Percentiles rank a stretch among this genome's conserved stretches.
phyloP scores from a whole-genome alignment of 2,113 vertebrate species.

The Pampusana beccarii region DNA sequence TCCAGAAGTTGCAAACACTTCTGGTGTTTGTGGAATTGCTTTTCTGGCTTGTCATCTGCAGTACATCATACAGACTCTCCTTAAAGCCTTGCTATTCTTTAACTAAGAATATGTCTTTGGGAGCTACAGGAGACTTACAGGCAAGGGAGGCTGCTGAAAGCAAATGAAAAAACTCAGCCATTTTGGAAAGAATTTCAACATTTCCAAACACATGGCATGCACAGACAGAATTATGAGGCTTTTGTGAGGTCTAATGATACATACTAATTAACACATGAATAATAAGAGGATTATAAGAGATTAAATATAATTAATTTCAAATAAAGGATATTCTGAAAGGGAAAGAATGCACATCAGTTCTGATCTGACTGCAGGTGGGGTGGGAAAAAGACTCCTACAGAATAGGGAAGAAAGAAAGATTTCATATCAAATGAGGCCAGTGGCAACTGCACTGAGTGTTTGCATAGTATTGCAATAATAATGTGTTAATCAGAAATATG shows the following conservation, averaged over 20 bases:
- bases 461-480: not conserved
- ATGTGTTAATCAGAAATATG: not conserved
- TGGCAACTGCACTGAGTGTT: not conserved
- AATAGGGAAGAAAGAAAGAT: not conserved
- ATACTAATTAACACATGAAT: slow-evolving; percentile 36
- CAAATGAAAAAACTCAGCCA: not conserved
- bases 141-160: not conserved
- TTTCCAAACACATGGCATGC: not conserved
- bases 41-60: not conserved
- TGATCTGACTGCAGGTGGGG: not conserved
- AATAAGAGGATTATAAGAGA: slow-evolving; percentile 28
- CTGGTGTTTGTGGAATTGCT: not conserved
- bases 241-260: not conserved
- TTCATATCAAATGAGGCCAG: not conserved
- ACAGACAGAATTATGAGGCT: not conserved
- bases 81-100: not conserved
- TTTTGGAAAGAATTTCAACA: slow-evolving; percentile 1
- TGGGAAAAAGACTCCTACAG: not conserved
- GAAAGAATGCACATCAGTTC: not conserved
- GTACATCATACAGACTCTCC: not conserved
- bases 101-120: not conserved
- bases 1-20: not conserved
- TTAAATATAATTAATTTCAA: slow-evolving; percentile 47
- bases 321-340: slow-evolving; percentile 13
- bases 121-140: not conserved